Base-by-base conservation (phyloP, 1,140 invertebrate species). In the Saccostrea glomerata region DNA sequence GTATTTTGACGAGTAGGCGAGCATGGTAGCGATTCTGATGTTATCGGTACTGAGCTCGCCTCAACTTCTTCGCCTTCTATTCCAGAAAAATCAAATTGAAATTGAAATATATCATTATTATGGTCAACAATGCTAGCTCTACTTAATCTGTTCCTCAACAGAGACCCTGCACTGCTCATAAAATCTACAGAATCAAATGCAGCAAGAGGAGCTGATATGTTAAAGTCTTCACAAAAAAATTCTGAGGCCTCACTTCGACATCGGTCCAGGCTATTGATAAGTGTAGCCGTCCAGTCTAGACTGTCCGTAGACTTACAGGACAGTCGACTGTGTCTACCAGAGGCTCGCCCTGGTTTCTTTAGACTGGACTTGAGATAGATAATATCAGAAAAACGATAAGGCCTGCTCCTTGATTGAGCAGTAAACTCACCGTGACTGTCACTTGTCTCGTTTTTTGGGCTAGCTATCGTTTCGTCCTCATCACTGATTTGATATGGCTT, bases 11-110 rank as follows among this genome's bases (percentile, higher is more conserved):
- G 86, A 73, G 58, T 73, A 13, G 58, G 56, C 30, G 20, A 40
- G 25, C 60, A 40, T 63, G 36, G 56, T 47, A 60, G 30, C 56
- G 36, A 60, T 54, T 63, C 40, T 30, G 82, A 40, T 20, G 82
- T 54, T 23, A 54, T 84, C 40, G 82, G 82, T 20, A 84, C 82
- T 84, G 82, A 47, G 40, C 40, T 55, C 87, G 83, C 60, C 60
- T 87, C 87, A 5, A 54, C 63, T 84, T 56, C 73, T 73, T 89
- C 55, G 73, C 9, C 25, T 86, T 92, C 91, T 92, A 92, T 88
- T 91, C 90, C 91, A 90, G 91, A 92, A 92, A 92, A 92, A 92
- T 92, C 91, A 92, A 92, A 92, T 92, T 92, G 89, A 92, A 92
- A 92, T 89, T 90, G 86, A 90, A 92, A 92, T 85, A 89, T 90